These are phyloP conservation scores for Archilochus colubris DNA, from an alignment of 2,113 vertebrate genomes.

Conservation along the genomic window DNA sequence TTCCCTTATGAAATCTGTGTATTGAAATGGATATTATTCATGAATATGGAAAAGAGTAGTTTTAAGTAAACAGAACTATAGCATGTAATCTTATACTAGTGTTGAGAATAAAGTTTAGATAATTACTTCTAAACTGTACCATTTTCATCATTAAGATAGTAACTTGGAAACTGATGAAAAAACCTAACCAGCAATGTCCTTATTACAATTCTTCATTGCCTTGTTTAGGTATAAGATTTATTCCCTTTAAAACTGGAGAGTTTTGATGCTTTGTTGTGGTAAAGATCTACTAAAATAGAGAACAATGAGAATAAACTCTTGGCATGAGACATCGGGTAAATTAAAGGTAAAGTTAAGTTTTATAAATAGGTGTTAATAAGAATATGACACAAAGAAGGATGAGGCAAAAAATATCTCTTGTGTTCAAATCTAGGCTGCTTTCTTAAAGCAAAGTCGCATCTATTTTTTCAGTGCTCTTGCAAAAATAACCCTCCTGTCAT, in stretches of 20 bases:
- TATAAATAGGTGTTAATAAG: not conserved
- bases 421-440: constrained; percentile 1
- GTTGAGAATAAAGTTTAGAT: not conserved
- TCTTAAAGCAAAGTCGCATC: not conserved
- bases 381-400: not conserved
- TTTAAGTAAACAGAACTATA: not conserved
- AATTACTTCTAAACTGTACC: not conserved
- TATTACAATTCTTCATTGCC: not conserved
- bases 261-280: not conserved
- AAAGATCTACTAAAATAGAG: not conserved
- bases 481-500: constrained; percentile 11
- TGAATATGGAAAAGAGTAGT: not conserved
- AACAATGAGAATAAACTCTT: not conserved
- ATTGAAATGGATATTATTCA: not conserved
- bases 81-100: not conserved
- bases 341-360: not conserved
- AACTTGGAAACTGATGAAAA: not conserved
- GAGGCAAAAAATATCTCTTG: not conserved
- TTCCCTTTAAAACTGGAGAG: not conserved
- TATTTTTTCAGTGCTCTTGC: constrained; percentile 1
- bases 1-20: not conserved
- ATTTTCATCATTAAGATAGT: not conserved
- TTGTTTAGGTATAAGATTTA: not conserved
- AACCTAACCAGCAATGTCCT: not conserved
- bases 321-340: not conserved